phyloP scores from a whole-genome alignment of 2,113 vertebrate genomes.

The Hiodon alosoides region DNA sequence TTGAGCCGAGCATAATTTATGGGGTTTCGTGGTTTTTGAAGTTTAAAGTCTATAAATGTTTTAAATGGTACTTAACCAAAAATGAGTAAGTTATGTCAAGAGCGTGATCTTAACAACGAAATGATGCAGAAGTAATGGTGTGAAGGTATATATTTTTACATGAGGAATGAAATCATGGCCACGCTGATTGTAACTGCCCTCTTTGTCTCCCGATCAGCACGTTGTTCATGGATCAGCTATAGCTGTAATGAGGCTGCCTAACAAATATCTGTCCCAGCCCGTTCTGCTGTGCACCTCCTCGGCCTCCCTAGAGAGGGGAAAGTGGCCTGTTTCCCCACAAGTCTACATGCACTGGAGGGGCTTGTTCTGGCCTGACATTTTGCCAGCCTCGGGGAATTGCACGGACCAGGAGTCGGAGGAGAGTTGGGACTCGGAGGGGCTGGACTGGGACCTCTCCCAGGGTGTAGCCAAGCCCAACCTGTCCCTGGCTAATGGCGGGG shows the following conservation, averaged over 20 bases:
- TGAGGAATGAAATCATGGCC: neutral
- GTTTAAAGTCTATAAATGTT: too few relatives aligned
- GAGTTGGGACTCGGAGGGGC: neutral
- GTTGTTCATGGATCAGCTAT: neutral
- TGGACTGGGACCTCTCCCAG: neutral
- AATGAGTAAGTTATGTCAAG: neutral
- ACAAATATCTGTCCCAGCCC: neutral
- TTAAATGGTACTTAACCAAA: neutral
- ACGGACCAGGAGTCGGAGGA: neutral
- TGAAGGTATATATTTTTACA: neutral
- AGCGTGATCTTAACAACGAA: too few relatives aligned
- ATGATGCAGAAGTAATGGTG: neutral
- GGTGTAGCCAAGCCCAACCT: constrained; percentile 3
- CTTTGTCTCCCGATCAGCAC: constrained; percentile 2
- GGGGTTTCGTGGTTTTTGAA: too few relatives aligned
- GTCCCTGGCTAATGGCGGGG: neutral
- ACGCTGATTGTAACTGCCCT: neutral
- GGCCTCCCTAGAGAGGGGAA: neutral
- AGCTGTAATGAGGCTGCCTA: too few relatives aligned
- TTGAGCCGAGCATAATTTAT: too few relatives aligned
- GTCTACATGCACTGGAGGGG: neutral
- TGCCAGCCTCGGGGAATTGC: neutral
- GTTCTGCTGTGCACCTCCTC: neutral
- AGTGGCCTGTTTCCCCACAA: too few relatives aligned
- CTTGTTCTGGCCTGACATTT: neutral